Conservation (phyloP, 2,797 vertebrate species). For the Acipenser transmontanus region DNA sequence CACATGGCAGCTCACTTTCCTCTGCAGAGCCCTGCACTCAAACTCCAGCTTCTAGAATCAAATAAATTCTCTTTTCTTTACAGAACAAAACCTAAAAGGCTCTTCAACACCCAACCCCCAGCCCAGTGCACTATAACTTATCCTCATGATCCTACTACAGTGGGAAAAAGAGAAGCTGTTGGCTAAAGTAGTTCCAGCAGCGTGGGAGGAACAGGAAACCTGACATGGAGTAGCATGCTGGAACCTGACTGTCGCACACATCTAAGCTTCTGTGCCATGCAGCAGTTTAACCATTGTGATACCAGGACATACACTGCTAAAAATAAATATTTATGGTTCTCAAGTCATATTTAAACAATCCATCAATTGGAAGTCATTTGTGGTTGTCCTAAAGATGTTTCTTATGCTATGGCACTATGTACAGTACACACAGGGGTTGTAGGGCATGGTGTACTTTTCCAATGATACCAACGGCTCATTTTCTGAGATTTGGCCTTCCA, state of each 20-base stretch:
- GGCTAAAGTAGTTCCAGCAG: conserved; percentile 62
- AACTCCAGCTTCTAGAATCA: not conserved
- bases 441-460: too few species aligned
- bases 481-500: too few species aligned
- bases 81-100: conserved; percentile 42
- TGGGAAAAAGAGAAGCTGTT: conserved; percentile 52
- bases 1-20: not conserved
- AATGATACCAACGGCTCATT: too few species aligned
- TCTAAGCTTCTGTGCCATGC: too few species aligned
- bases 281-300: too few species aligned
- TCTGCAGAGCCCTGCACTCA: not conserved
- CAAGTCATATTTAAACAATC: too few species aligned
- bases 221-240: conserved; percentile 28
- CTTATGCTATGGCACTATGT: too few species aligned
- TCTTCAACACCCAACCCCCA: conserved; percentile 43
- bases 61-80: conserved; percentile 32
- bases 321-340: too few species aligned
- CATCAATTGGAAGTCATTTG: too few species aligned
- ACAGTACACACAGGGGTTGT: too few species aligned
- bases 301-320: too few species aligned
- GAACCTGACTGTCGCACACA: conserved; percentile 36
- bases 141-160: conserved; percentile 55
- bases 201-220: conserved; percentile 40
- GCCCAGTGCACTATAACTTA: conserved; percentile 49
- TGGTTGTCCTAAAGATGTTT: too few species aligned